Conservation (phyloP, 2,113 vertebrate species). For the Rhadina sibilatrix region DNA sequence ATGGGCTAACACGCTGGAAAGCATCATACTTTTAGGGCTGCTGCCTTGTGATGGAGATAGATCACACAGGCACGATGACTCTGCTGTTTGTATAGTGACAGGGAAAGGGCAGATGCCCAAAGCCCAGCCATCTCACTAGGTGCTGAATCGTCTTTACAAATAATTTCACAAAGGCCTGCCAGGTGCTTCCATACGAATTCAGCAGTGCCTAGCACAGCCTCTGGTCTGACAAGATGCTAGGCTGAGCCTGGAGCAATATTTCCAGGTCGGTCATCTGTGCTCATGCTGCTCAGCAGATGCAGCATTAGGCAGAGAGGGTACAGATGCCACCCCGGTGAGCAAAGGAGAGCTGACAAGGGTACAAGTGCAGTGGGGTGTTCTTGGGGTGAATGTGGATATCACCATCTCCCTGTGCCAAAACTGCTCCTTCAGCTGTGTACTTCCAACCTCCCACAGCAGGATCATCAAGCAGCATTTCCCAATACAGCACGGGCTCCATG, state of each 20-base stretch:
- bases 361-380: not conserved
- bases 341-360: not conserved
- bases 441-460: not conserved
- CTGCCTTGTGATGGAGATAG: not conserved
- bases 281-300: accelerated
- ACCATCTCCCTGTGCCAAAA: not conserved
- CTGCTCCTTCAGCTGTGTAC: not conserved
- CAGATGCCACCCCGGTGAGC: not conserved
- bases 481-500: not conserved
- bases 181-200: not conserved
- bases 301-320: not conserved
- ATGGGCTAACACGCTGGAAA: not conserved
- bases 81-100: not conserved
- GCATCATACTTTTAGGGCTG: not conserved
- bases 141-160: not conserved
- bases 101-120: not conserved
- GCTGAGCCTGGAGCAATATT: not conserved
- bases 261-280: accelerated
- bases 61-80: not conserved
- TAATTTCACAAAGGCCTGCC: not conserved
- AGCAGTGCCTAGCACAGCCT: not conserved
- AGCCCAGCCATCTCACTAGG: not conserved
- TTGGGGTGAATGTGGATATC: accelerated
- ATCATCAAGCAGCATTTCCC: not conserved
- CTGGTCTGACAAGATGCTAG: not conserved